Evolutionary conservation across 2,113 vertebrate species (phyloP).

Genomic region (Mystacornis crossleyi): DNA sequence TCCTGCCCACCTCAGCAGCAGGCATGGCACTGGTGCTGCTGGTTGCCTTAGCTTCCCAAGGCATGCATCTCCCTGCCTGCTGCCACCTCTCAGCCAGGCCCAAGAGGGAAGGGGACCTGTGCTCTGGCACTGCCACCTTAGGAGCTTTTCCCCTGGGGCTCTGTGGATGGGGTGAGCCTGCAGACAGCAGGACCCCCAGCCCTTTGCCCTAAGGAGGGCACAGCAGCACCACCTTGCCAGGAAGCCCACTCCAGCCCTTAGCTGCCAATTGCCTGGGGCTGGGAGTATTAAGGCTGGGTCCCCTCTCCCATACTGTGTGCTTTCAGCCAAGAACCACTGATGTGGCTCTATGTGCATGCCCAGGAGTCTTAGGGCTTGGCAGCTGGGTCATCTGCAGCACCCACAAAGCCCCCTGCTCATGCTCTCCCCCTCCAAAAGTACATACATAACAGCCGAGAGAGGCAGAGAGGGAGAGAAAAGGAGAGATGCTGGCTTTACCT

Average conservation of each 20-base stretch:
- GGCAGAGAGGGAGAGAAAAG: constrained; percentile 27
- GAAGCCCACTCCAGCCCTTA: background rate
- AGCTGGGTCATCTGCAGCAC: background rate
- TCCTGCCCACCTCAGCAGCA: background rate
- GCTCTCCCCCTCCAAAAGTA: background rate
- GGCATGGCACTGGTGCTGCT: background rate
- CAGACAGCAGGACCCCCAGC: background rate
- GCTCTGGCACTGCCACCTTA: background rate
- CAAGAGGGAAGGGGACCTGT: background rate
- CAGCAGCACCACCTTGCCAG: background rate
- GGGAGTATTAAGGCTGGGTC: fast-evolving
- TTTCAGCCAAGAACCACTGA: background rate
- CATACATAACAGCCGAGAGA: background rate
- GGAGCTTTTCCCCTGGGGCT: background rate
- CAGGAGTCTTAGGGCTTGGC: background rate
- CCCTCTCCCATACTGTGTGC: background rate
- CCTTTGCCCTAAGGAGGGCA: background rate
- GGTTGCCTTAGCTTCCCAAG: background rate
- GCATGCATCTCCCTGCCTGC: background rate
- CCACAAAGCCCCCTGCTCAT: background rate
- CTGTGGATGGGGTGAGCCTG: background rate
- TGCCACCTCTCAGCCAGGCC: background rate
- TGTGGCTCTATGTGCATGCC: background rate
- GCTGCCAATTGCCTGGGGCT: background rate
- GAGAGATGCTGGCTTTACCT: constrained; percentile 48